These are phyloP conservation scores for Asobara japonica DNA, from an alignment of 1,140 invertebrate genomes.

Conservation along the genomic window DNA sequence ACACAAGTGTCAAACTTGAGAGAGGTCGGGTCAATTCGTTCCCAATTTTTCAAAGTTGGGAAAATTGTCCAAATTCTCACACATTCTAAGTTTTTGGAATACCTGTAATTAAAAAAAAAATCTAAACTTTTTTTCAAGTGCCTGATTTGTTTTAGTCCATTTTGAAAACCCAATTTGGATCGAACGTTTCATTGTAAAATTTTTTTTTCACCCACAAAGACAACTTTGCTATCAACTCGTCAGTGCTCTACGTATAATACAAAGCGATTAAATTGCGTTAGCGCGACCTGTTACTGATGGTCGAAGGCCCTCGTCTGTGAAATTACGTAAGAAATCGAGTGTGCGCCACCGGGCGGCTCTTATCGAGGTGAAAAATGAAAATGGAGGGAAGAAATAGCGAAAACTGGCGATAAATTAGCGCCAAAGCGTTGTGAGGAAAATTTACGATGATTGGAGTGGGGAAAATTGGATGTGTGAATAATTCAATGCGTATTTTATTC, in stretches of 20 bases:
- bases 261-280: background rate
- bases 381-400: background rate
- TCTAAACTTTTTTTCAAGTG: too few relatives aligned
- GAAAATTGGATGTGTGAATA: background rate
- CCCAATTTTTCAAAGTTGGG: too few relatives aligned
- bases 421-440: too few relatives aligned
- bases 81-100: too few relatives aligned
- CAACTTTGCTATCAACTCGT: background rate
- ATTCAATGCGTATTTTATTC: background rate
- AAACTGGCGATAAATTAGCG: too few relatives aligned
- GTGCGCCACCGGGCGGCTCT: background rate
- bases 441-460: background rate
- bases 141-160: too few relatives aligned
- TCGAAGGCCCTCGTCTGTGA: background rate
- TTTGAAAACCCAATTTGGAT: too few relatives aligned
- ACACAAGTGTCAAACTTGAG: too few relatives aligned
- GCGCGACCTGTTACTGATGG: background rate
- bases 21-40: too few relatives aligned
- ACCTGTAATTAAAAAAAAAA: too few relatives aligned
- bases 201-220: background rate
- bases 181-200: too few relatives aligned
- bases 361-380: background rate
- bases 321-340: slow-evolving; percentile 4
- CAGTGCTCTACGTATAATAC: background rate
- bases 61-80: too few relatives aligned